Percentiles rank a stretch among this genome's conserved stretches.
phyloP scores from a whole-genome alignment of 2,113 vertebrate species.

The Brachyhypopomus occidentalis region DNA sequence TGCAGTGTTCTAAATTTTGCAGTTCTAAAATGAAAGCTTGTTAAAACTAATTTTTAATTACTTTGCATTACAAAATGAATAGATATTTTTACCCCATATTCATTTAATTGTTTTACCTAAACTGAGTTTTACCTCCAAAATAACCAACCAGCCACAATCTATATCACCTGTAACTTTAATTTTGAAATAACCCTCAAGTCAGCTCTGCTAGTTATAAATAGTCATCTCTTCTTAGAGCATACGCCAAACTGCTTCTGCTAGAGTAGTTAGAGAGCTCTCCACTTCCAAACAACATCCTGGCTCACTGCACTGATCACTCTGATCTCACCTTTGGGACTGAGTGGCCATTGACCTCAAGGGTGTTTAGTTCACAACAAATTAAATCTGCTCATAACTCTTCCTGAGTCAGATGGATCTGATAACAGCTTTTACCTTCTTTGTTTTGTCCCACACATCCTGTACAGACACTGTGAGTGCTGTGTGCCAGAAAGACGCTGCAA shows the following conservation, averaged over 20 bases:
- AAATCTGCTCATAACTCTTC: constrained; percentile 32
- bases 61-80: too few species aligned
- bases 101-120: too few species aligned
- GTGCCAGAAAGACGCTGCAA: not conserved
- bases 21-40: too few species aligned
- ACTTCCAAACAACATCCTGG: constrained; percentile 44
- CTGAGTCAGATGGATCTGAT: not conserved
- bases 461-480: not conserved
- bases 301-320: constrained; percentile 27
- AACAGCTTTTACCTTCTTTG: not conserved
- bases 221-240: not conserved
- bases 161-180: not conserved
- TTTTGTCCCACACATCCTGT: not conserved
- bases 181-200: not conserved
- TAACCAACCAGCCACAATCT: not conserved
- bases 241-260: constrained; percentile 38
- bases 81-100: too few species aligned
- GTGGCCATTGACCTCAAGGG: constrained; percentile 30
- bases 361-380: constrained; percentile 36
- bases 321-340: constrained; percentile 35
- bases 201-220: constrained; percentile 2
- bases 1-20: too few species aligned
- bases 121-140: not conserved
- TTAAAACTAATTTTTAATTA: too few species aligned
- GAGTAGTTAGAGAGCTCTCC: constrained; percentile 33